Conservation (phyloP, 2,888 invertebrate species). For the Rhopalosiphum nymphaeae region DNA sequence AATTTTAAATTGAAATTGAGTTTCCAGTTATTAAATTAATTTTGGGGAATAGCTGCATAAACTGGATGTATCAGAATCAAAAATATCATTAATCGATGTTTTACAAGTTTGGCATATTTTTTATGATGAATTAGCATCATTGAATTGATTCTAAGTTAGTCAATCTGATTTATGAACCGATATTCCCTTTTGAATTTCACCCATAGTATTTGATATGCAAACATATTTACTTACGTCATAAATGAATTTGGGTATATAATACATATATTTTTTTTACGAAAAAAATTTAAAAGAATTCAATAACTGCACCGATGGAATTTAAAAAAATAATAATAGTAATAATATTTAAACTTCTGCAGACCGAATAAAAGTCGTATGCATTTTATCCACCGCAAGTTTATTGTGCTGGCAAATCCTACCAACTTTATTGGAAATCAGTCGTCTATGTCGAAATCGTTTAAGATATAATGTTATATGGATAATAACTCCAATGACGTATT, state of each 20-base stretch:
- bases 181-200: not conserved
- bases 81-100: not conserved
- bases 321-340: conserved; percentile 17
- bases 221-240: not conserved
- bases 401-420: not conserved
- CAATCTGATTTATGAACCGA: not conserved
- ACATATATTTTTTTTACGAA: not conserved
- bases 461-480: not conserved
- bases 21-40: not conserved
- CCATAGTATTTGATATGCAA: not conserved
- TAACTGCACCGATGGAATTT: not conserved
- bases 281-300: conserved; percentile 6
- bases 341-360: conserved; percentile 1
- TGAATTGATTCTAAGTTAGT: not conserved
- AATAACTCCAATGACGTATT: not conserved
- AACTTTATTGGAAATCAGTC: conserved; percentile 24
- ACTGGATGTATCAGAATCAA: not conserved
- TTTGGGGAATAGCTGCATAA: not conserved
- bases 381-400: not conserved
- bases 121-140: not conserved
- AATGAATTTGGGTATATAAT: not conserved
- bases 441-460: not conserved
- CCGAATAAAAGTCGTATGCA: not conserved
- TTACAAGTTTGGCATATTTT: not conserved
- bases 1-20: not conserved